Percentiles rank a stretch among this genome's conserved stretches.
phyloP scores from a whole-genome alignment of 1,140 invertebrate species.

The Apis cerana region DNA sequence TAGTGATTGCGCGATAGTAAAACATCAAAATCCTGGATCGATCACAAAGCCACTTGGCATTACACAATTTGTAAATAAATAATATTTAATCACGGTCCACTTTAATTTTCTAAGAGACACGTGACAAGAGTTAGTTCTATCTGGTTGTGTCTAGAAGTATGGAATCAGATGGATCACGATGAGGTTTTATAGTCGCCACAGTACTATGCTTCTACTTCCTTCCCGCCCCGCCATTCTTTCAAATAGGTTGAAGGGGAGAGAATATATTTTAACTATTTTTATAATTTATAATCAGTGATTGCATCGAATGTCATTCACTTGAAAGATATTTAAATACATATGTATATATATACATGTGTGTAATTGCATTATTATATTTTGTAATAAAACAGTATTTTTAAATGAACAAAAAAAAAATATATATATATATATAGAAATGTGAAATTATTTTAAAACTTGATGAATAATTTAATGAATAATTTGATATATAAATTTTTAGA shows the following conservation, averaged over 20 bases:
- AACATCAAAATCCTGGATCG: neutral
- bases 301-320: neutral
- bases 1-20: constrained; percentile 6
- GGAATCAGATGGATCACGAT: constrained; percentile 41
- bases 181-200: constrained; percentile 62
- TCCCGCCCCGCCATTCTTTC: constrained; percentile 61
- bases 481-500: too few species aligned
- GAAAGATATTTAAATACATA: neutral
- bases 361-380: neutral
- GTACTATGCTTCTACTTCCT: constrained; percentile 53
- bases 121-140: constrained; percentile 41
- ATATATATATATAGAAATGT: neutral
- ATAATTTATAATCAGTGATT: constrained; percentile 41
- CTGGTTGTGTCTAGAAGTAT: constrained; percentile 36
- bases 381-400: neutral
- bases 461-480: too few species aligned
- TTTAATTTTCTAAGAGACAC: constrained; percentile 12
- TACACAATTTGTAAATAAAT: neutral
- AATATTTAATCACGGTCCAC: constrained; percentile 14
- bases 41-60: neutral
- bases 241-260: constrained; percentile 51
- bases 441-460: too few species aligned
- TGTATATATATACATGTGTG: neutral
- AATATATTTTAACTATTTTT: constrained; percentile 51
- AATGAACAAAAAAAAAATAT: neutral